A percentile compares a stretch with the other conserved stretches of the same genome.
These are phyloP conservation scores for Ornithoptera priamus DNA, from an alignment of 2,888 invertebrate genomes.

Conservation along the genomic window DNA sequence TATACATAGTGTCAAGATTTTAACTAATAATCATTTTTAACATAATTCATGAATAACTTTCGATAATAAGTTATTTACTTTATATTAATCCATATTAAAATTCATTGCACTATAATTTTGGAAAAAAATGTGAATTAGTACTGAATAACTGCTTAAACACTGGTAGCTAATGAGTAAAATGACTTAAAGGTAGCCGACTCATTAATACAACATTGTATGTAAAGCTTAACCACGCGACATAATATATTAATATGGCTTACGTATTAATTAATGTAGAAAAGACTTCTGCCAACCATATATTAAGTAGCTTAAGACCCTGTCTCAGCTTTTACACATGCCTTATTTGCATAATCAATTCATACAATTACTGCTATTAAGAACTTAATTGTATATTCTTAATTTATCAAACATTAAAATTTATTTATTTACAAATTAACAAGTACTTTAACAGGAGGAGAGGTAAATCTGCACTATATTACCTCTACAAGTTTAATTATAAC, in stretches of 20 bases:
- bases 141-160: constrained; percentile 9
- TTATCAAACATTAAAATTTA: not conserved
- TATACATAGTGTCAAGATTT: no score
- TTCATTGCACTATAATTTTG: not conserved
- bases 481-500: no score
- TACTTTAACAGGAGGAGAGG: no score
- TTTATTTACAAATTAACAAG: no score
- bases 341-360: constrained; percentile 23
- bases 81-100: not conserved
- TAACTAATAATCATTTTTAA: no score
- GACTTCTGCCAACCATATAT: constrained; percentile 9
- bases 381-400: not conserved
- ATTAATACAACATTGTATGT: constrained; percentile 65
- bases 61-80: not conserved
- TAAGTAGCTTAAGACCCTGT: not conserved
- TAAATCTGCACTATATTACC: no score
- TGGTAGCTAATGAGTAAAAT: constrained; percentile 34
- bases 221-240: constrained; percentile 45
- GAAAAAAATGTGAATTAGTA: not conserved
- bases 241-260: constrained; percentile 44
- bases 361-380: constrained; percentile 2
- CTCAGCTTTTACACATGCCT: not conserved
- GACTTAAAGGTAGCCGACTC: constrained; percentile 55
- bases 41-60: no score
- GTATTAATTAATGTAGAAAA: constrained; percentile 49